Evolutionary conservation across 2,113 vertebrate species (phyloP), one percentile per base, ranked within the genome.

Genomic region (Sylvia atricapilla): DNA sequence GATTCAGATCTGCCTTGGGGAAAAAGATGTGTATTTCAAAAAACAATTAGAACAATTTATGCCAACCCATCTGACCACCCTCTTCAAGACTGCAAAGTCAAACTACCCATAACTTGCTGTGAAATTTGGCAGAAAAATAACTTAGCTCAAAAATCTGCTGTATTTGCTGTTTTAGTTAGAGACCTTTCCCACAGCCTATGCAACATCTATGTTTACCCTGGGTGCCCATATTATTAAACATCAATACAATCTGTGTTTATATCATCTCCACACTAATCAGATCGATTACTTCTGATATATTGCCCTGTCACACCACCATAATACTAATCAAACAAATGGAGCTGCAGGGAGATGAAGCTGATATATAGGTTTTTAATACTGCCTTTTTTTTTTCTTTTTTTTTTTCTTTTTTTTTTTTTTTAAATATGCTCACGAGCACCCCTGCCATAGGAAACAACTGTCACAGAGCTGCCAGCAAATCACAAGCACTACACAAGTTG

Each of bases 191-290:
- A n/a, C 7, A 89, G 95, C 87, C 94, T 93, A 84, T 73, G 69
- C 89, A 97, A 95, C 92, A 97, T 97, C 95, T 94, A 83, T 94
- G 94, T 97, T 97, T 97, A 95, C 97, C 95, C 95, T 97, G 94
- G 91, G 82, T 94, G 96, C 96, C 93, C 74, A 82, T 85, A 58
- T 95, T 94, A 97, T 92, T 97, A 97, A 98, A 97, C 97, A 97
- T 98, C 97, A 97, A 97, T 98, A 96, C 96, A 97, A 94, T 96
- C 97, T 96, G 96, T 98, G 98, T 98, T 98, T 97, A 95, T 98
- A 98, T 97, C 97, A 98, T 98, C 98, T 97, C 98, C 98, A 98
- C 97, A 95, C 97, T 98, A 98, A 99, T 98, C 97, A 98, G 97
- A 98, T 98, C 96, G 92, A 98, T 98, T 97, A 97, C 96, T 96